Base-by-base conservation (phyloP, 2,113 vertebrate species). In the Drymodes brunneopygia region DNA sequence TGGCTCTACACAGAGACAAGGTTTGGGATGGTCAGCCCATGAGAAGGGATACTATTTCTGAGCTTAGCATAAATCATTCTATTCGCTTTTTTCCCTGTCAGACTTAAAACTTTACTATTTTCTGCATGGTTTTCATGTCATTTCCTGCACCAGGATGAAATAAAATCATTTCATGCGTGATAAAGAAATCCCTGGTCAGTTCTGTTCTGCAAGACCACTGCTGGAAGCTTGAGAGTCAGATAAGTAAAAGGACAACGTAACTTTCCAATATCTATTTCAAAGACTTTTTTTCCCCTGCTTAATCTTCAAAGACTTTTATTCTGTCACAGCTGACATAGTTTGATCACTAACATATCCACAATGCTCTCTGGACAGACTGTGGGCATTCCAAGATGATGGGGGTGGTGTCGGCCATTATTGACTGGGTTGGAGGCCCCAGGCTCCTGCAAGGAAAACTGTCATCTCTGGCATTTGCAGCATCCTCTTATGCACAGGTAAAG, bases 21-120 rank as follows among this genome's bases (percentile, higher is more conserved):
- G 64, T 64, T 90, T 93, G 88, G 66, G 67, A 81, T 91, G 87
- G 87, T 93, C 88, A 77, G 69, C 22, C 31, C 31, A n/a, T 92
- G 66, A 91, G 80, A 50, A 82, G 50, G 47, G 54, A 86, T 47
- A 36, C 25, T 81, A 7, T 81, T 95, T 95, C 60, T 73, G 42
- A 90, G 56, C 74, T 95, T 91, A 58, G 48, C 38, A 60, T 72
- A 77, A 96, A 85, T 75, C 71, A 82, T 94, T 94, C 61, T 42
- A 64, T 78, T 97, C 44, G 47, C 74, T 90, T 62, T 81, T 72
- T 81, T 82, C 62, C 36, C 69, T 82, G 65, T 91, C 77, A 82
- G 35, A 65, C 74, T 87, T 90, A 74, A 69, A 89, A 84, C 62
- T 81, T 88, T 8, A 71, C 61, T 83, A 25, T 97, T 96, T 97